phyloP scores from a whole-genome alignment of 2,888 invertebrate genomes.

The Meiosimyza platycephala region DNA sequence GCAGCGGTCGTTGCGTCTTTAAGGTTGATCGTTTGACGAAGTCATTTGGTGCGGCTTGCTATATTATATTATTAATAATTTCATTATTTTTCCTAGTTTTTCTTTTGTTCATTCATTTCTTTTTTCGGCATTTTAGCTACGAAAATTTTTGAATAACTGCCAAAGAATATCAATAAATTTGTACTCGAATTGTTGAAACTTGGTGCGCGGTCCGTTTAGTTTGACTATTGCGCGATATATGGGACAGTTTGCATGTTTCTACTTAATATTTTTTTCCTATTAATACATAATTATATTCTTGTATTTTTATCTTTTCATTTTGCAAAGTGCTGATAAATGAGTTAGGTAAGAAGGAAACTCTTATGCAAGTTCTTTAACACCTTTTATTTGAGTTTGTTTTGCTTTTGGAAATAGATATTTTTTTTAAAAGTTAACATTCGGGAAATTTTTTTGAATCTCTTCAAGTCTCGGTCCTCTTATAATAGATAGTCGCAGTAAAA shows the following conservation, averaged over 20 bases:
- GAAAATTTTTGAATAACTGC: conserved; percentile 23
- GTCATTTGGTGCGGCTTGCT: neutral
- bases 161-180: conserved; percentile 24
- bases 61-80: neutral
- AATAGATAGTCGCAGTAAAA: too few species aligned
- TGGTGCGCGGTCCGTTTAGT: neutral
- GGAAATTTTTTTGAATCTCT: too few species aligned
- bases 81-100: neutral
- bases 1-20: too few species aligned
- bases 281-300: too few species aligned
- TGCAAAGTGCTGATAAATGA: too few species aligned
- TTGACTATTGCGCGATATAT: neutral
- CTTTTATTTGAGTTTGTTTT: too few species aligned
- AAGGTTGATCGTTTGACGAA: too few species aligned
- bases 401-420: conserved; percentile 14
- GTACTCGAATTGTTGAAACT: neutral
- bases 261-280: neutral
- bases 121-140: neutral
- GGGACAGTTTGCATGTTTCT: conserved; percentile 7
- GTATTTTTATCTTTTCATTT: too few species aligned
- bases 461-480: too few species aligned
- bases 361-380: too few species aligned
- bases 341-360: too few species aligned
- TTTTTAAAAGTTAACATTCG: too few species aligned
- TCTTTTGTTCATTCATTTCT: neutral